Evolutionary conservation across 2,888 invertebrate species (phyloP).

Genomic region (Ophonus ardosiacus): DNA sequence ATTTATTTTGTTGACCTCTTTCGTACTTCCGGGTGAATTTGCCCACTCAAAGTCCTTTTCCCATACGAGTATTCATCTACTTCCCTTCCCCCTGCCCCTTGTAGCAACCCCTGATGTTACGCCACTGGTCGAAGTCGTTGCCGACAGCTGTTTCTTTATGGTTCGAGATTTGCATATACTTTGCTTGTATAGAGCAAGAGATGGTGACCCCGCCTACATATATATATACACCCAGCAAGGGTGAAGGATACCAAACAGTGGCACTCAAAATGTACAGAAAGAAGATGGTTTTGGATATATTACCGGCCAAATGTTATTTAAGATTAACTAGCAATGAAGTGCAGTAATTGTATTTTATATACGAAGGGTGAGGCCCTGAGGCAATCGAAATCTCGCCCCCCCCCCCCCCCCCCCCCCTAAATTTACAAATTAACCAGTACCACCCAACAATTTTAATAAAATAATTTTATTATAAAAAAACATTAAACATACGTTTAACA

Average conservation of each 20-base stretch:
- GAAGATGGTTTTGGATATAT: background rate
- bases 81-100: background rate
- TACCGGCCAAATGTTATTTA: no score
- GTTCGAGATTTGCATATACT: slow-evolving; percentile 55
- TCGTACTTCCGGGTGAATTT: background rate
- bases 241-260: background rate
- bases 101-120: background rate
- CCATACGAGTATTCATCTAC: background rate
- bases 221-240: background rate
- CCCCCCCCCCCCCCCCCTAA: no score
- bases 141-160: slow-evolving; percentile 52
- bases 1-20: background rate
- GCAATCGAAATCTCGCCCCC: no score
- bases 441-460: no score
- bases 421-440: no score
- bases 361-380: no score
- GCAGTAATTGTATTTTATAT: no score
- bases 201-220: slow-evolving; percentile 10
- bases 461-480: no score
- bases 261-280: background rate
- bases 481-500: no score
- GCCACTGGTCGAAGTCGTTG: slow-evolving; percentile 35
- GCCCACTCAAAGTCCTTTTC: background rate
- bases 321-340: no score
- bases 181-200: slow-evolving; percentile 48